Evolutionary conservation across 1,140 invertebrate species (phyloP).

Genomic region (Carposina sasakii): DNA sequence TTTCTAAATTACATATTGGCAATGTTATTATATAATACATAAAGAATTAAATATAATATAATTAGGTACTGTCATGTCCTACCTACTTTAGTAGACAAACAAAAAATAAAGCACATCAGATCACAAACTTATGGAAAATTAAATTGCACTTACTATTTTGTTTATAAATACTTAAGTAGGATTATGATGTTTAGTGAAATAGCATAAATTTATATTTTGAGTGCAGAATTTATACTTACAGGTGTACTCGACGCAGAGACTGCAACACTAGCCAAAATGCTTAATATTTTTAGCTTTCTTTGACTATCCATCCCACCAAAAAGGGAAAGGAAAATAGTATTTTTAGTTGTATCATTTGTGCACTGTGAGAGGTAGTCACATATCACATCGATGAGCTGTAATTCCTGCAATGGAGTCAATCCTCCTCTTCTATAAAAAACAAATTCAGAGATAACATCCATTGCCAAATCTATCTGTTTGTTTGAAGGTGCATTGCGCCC

Average conservation of each 20-base stretch:
- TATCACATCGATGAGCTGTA: slow-evolving; percentile 83
- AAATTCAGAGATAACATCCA: slow-evolving; percentile 87
- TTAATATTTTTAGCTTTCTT: slow-evolving; percentile 80
- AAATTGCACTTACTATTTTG: too few relatives aligned
- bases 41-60: too few relatives aligned
- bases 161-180: too few relatives aligned
- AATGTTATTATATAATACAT: too few relatives aligned
- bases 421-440: slow-evolving; percentile 79
- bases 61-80: too few relatives aligned
- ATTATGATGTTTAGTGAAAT: too few relatives aligned
- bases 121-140: too few relatives aligned
- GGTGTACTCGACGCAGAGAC: slow-evolving; percentile 82
- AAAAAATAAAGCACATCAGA: too few relatives aligned
- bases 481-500: slow-evolving; percentile 60
- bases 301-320: slow-evolving; percentile 81
- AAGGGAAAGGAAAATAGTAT: slow-evolving; percentile 85
- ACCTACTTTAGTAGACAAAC: too few relatives aligned
- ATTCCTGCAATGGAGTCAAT: slow-evolving; percentile 79
- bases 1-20: too few relatives aligned
- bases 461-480: slow-evolving; percentile 72
- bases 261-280: slow-evolving; percentile 84
- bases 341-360: slow-evolving; percentile 81
- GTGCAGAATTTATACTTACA: slow-evolving; percentile 61
- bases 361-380: slow-evolving; percentile 82
- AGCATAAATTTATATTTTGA: too few relatives aligned